Evolutionary conservation across 2,888 invertebrate species (phyloP), one percentile per base, ranked within the genome.

Genomic region (Eurytoma californica): DNA sequence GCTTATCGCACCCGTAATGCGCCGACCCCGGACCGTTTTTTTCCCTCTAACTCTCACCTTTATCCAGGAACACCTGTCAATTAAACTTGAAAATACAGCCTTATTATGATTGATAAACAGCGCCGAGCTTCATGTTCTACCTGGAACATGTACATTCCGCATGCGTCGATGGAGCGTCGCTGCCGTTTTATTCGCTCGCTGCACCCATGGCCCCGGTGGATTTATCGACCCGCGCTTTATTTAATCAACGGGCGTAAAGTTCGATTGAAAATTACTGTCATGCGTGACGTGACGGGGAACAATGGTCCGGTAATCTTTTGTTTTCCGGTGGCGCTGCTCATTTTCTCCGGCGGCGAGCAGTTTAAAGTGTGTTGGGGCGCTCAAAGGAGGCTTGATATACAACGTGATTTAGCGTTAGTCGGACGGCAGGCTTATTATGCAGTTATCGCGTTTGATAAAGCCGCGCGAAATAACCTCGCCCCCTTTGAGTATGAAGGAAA

Each of bases 361-460:
- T 39, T 39, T 39, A 39, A 39, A 39, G 39, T 39, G 39, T 39
- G 39, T 18, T n/a, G n/a, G 5, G 55, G 1, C 5, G 18, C 55
- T 55, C n/a, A 55, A 18, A 55, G 55, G 55, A n/a, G 55, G 24
- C 24, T 16, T 61, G 66, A 63, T 47, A 47, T 20, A 66, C 39
- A 39, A 39, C 9, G 51, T 78, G 78, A 73, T 78, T 72, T 65
- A 63, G 60, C 68, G 73, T 73, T 73, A n/a, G 72, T 58, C 28
- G 68, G 57, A 16, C 39, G 30, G 30, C 53, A 12, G 57, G 51
- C 4, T 77, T 53, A 57, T 55, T 78, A 63, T 73, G 73, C 78
- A 78, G 63, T 72, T 78, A 72, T 72, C 72, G 14, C 72, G 63
- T 51, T 69, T 67, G 79, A 79, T 73, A 79, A 70, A 70, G 60